Evolutionary conservation across 2,797 vertebrate genomes (phyloP).

Genomic region (Acanthurus lineatus): DNA sequence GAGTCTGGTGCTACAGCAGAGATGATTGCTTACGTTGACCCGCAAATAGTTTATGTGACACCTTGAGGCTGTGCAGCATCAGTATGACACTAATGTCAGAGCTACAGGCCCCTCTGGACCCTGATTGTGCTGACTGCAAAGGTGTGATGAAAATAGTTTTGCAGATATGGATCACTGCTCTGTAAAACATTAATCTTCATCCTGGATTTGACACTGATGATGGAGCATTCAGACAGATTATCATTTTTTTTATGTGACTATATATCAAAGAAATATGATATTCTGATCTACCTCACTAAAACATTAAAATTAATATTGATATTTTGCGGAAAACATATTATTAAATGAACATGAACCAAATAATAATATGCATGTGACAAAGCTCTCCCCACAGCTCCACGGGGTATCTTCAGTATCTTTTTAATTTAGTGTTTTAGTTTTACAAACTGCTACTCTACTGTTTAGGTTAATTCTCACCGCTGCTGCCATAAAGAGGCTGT

Average conservation of each 20-base stretch:
- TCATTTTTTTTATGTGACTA: slow-evolving; percentile 1
- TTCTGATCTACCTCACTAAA: neutral
- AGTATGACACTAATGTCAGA: slow-evolving; percentile 49
- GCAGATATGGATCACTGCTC: slow-evolving; percentile 58
- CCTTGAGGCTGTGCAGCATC: slow-evolving; percentile 30
- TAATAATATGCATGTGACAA: neutral
- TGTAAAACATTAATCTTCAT: slow-evolving; percentile 61
- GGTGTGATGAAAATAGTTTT: slow-evolving; percentile 60
- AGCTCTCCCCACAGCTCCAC: neutral
- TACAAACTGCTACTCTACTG: neutral
- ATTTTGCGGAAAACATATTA: neutral
- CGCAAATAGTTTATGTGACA: slow-evolving; percentile 29
- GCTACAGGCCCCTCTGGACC: slow-evolving; percentile 56
- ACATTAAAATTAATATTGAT: neutral
- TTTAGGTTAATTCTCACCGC: neutral
- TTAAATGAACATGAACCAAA: neutral
- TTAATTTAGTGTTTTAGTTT: neutral
- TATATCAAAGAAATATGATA: neutral
- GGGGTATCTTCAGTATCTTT: neutral
- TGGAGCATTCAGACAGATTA: slow-evolving; percentile 8
- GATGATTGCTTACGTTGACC: slow-evolving; percentile 43
- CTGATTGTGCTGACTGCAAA: slow-evolving; percentile 66
- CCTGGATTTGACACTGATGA: slow-evolving; percentile 51
- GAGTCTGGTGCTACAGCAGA: neutral
- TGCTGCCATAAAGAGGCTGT: neutral